Conservation (phyloP, 2,888 invertebrate species). For the Synergus gifuensis region DNA sequence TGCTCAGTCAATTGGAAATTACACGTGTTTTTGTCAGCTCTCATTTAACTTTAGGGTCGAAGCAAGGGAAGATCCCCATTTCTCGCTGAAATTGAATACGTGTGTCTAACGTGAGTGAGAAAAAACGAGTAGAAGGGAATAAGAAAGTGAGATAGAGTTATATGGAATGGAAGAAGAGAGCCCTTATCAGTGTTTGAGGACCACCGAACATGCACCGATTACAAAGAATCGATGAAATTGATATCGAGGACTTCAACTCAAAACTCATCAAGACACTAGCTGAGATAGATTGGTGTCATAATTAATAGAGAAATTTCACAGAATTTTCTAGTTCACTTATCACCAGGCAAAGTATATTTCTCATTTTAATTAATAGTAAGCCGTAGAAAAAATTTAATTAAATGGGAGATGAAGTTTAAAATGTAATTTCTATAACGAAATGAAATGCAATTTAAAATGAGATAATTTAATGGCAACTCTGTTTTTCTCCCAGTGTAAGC, state of each 20-base stretch:
- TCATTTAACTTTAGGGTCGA: slow-evolving; percentile 60
- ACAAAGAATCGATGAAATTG: slow-evolving; percentile 54
- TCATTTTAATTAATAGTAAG: slow-evolving; percentile 18
- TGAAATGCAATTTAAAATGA: neutral
- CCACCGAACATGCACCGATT: slow-evolving; percentile 50
- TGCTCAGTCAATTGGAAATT: slow-evolving; percentile 70
- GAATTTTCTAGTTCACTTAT: neutral
- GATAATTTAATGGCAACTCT: too few species aligned
- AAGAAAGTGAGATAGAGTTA: slow-evolving; percentile 43
- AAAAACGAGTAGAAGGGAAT: slow-evolving; percentile 47
- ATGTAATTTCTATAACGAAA: neutral
- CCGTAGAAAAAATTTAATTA: slow-evolving; percentile 24
- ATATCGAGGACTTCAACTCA: slow-evolving; percentile 49
- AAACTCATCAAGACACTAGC: neutral
- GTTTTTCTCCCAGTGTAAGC: too few species aligned
- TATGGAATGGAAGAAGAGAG: slow-evolving; percentile 53
- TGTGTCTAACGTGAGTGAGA: slow-evolving; percentile 59
- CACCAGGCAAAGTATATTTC: neutral
- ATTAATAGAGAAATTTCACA: slow-evolving; percentile 26
- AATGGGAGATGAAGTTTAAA: slow-evolving; percentile 4
- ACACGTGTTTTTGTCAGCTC: slow-evolving; percentile 73
- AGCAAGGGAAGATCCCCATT: slow-evolving; percentile 45
- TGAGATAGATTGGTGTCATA: neutral
- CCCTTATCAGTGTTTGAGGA: slow-evolving; percentile 53
- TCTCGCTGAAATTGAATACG: slow-evolving; percentile 31